A percentile compares a stretch with the other conserved stretches of the same genome.
Evolutionary conservation across 1,140 invertebrate species (phyloP).

Genomic region (Panagrolaimus sp.): DNA sequence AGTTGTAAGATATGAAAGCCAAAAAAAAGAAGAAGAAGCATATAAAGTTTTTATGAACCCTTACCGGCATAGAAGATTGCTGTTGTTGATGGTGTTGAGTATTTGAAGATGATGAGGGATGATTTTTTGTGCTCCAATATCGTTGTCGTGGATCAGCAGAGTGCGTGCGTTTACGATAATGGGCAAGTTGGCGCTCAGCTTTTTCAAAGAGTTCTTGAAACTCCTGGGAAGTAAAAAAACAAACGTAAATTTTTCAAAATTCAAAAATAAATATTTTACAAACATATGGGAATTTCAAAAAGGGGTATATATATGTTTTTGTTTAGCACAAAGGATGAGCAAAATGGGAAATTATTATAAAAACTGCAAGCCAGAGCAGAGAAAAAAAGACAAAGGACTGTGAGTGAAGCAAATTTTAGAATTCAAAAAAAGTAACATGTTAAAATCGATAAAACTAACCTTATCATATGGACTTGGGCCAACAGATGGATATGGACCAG

Average conservation of each 20-base stretch:
- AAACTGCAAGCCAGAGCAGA: neutral
- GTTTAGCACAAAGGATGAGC: neutral
- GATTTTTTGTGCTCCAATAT: neutral
- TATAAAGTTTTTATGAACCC: no score
- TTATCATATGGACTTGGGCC: slow-evolving; percentile 51
- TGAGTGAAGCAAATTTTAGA: no score
- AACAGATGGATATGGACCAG: slow-evolving; percentile 30
- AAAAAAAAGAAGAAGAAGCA: no score
- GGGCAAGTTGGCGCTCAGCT: slow-evolving; percentile 46
- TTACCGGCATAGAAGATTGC: neutral
- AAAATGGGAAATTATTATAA: neutral
- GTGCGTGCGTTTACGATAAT: slow-evolving; percentile 34
- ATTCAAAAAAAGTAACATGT: neutral
- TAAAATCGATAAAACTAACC: slow-evolving; percentile 28
- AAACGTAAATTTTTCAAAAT: neutral
- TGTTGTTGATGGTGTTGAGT: neutral
- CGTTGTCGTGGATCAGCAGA: slow-evolving; percentile 18
- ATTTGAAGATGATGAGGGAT: neutral
- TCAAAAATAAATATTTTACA: neutral
- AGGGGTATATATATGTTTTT: neutral
- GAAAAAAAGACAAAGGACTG: no score
- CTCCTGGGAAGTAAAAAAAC: slow-evolving; percentile 37
- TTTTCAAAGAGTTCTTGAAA: slow-evolving; percentile 47
- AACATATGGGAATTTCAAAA: neutral
- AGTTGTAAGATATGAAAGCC: no score